Conservation (phyloP, 1,140 invertebrate genomes). For the Chrysomallon squamiferum region DNA sequence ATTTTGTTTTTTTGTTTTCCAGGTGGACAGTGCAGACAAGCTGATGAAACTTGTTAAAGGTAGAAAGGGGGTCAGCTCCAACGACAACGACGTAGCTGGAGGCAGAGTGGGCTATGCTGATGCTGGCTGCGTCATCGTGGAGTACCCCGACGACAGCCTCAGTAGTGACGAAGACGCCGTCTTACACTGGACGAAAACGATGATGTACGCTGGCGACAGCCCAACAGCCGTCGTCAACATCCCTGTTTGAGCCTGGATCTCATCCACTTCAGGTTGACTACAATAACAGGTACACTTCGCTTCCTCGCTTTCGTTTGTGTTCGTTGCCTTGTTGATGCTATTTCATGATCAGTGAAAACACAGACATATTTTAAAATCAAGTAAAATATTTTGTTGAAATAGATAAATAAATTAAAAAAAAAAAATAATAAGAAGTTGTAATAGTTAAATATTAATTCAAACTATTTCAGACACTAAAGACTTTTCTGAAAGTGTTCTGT, state of each 20-base stretch:
- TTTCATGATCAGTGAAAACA: no score
- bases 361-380: no score
- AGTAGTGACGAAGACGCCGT: background rate
- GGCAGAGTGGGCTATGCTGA: background rate
- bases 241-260: background rate
- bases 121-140: conserved; percentile 5
- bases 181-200: background rate
- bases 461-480: no score
- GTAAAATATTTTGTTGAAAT: no score
- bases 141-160: background rate
- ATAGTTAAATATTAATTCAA: no score
- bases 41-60: background rate
- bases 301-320: no score
- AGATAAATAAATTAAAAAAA: no score
- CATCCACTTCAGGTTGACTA: background rate
- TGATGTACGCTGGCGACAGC: background rate
- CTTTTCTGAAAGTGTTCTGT: no score
- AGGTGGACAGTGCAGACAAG: conserved; percentile 3
- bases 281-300: no score
- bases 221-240: background rate
- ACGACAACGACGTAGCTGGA: conserved; percentile 1
- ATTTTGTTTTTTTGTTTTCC: no score
- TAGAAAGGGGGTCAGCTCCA: background rate
- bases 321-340: no score
- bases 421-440: no score